Evolutionary conservation across 2,888 invertebrate genomes (phyloP), one percentile per base, ranked within the genome.

Genomic region (Stenotaenia linearis): DNA sequence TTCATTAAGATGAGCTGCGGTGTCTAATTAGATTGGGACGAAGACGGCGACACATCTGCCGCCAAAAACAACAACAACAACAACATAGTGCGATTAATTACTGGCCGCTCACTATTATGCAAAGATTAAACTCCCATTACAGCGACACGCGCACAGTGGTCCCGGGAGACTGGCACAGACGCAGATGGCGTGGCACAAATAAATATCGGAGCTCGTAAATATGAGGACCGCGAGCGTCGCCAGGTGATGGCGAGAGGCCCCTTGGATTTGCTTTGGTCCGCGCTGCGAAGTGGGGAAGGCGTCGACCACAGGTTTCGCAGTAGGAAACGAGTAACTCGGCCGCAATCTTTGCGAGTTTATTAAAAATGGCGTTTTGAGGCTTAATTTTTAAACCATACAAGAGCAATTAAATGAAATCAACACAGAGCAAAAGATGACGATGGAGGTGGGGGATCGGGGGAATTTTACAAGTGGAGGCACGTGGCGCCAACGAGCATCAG

Each of bases 1-100:
- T 69, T 69, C 69, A 69, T 69, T 69, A 69, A 69, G 69, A 69
- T 69, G 69, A 69, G 69, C 69, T 69, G 69, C 69, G 69, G 69
- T 69, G 69, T 69, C 69, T 69, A 69, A 69, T 69, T 69, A 69
- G 69, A 69, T 69, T 69, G 69, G 69, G 69, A 61, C 61, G 61
- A 61, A 61, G 61, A 61, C 61, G 61, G 12, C 61, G 61, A 61
- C 61, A 61, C 61, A 61, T 61, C 61, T 61, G 61, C 61, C 61
- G 61, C 61, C 61, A 61, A 61, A 61, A 61, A 61, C 61, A 61
- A 61, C 61, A 61, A 61, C 61, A 61, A 61, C 45, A 45, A 15
- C 61, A 61, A 25, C 61, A 61, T 25, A 61, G 25, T 61, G 61
- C 61, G 61, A 61, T 61, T 61, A 61, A 61, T 61, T 61, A 61